These are phyloP conservation scores for Paradoxurus hermaphroditus DNA, from an alignment of 2,113 vertebrate genomes.

Conservation along the genomic window DNA sequence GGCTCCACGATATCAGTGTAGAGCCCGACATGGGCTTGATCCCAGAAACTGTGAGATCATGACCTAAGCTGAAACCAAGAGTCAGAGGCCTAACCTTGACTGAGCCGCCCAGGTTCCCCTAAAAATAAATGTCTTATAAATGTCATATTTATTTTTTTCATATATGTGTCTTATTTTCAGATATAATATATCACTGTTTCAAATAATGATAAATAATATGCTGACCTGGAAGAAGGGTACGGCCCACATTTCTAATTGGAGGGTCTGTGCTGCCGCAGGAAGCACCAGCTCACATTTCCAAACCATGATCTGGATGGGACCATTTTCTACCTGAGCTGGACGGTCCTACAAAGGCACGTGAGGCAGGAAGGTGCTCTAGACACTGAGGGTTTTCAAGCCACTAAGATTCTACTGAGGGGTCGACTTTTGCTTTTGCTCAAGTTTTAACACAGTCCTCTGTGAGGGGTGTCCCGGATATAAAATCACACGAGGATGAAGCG, in stretches of 20 bases:
- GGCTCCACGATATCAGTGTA: too few relatives aligned
- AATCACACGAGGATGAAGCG: not conserved
- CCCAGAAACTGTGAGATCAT: too few relatives aligned
- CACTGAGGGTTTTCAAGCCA: not conserved
- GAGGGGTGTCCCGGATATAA: not conserved
- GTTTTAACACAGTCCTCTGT: not conserved
- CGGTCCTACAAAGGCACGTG: not conserved
- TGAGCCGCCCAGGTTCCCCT: too few relatives aligned
- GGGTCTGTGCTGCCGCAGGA: not conserved
- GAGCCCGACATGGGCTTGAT: too few relatives aligned
- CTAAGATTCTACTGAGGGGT: not conserved
- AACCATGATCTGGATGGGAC: not conserved
- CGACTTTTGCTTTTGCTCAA: conserved; percentile 22
- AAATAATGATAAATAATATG: not conserved
- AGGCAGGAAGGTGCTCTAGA: not conserved
- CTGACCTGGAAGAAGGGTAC: not conserved
- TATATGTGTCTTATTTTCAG: not conserved
- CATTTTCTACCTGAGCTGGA: not conserved
- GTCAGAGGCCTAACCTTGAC: too few relatives aligned
- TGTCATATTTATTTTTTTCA: not conserved
- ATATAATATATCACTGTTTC: not conserved
- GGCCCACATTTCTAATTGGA: not conserved
- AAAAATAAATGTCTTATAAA: not conserved
- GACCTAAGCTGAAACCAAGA: too few relatives aligned
- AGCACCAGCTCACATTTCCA: not conserved